Evolutionary conservation across 2,888 invertebrate genomes (phyloP), one percentile per base, ranked within the genome.

Genomic region (Lymantria monacha): DNA sequence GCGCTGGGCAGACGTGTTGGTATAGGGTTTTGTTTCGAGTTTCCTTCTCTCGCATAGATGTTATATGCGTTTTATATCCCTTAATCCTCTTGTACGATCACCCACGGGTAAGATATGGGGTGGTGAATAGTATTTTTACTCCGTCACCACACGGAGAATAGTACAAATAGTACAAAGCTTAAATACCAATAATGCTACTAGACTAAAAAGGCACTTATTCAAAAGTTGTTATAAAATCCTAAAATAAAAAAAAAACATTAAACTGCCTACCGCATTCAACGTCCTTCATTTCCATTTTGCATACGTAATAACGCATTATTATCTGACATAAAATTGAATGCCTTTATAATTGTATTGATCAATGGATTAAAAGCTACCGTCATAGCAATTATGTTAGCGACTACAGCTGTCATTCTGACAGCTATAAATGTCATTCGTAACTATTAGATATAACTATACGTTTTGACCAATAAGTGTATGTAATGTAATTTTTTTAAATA

Each of bases 401-500:
- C 44, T 49, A 54, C 76, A 76, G 64, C 73, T 76, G 77, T 75
- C 70, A 74, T 49, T 51, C 45, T 72, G 71, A 75, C 73, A 69
- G 62, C 47, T 48, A 72, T 58, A 72, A 76, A 79, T 76, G 73
- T 65, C 72, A 70, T 56, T 56, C 14, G 55, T 70, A 22, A 22
- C 22, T 22, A 22, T 22, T 22, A 22, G 22, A 5, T 22, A 22
- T 22, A n/a, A n/a, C n/a, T n/a, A 22, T 5, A 22, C 22, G 5
- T 22, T 22, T 22, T 22, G 22, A 3, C 22, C 22, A 22, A 22
- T 22, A 22, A 22, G 5, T 3, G 5, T 22, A 22, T 22, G 22
- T 22, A 22, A 22, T 22, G 22, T 5, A 22, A 22, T 22, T 22
- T 3, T 22, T 22, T 22, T 22, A 22, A 22, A 5, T 22, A 22